Evolutionary conservation across 2,113 vertebrate species (phyloP), one percentile per base, ranked within the genome.

Genomic region (Herpailurus yagouaroundi): DNA sequence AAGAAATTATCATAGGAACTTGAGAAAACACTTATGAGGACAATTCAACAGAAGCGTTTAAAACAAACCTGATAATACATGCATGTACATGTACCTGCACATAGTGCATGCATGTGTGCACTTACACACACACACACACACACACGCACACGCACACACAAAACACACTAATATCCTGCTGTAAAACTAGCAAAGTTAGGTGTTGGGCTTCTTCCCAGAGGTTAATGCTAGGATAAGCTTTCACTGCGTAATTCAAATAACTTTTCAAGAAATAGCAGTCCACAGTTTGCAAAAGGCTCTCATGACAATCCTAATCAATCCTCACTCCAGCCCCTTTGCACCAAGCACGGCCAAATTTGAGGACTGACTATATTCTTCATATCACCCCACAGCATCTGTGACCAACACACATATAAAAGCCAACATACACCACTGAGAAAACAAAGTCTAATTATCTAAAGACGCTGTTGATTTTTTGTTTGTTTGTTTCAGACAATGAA

Each of bases 21-120:
- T 89, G 19, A 10, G 29, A 96, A 96, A 92, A 91, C 9, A 95
- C 91, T 89, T 91, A 96, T 52, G 31, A 73, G 57, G 9, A 93
- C 93, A 95, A 93, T 94, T 52, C 38, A 88, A 73, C 14, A 92
- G 9, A 33, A 83, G 25, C 69, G 36, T 77, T 93, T 91, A 48
- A 68, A 94, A 73, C 9, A 92, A 89, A 48, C 10, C 7, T 89
- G 48, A 79, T 16, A 55, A 79, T 82, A 69, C 11, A 15, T 27
- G 15, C 31, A 55, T 31, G 15, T 2, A 4, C 10, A 1, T 4
- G 4, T 12, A 7, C 23, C 27, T 66, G 48, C 27, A 55, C 52
- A 41, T 1, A 25, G 45, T 45, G 45, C 45, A 45, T 45, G 45
- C 45, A 45, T 45, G 45, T 1, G 8, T 45, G 45, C 45, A 45